phyloP scores from a whole-genome alignment of 64 coral and sea anemone species.

The Orbicella faveolata region DNA sequence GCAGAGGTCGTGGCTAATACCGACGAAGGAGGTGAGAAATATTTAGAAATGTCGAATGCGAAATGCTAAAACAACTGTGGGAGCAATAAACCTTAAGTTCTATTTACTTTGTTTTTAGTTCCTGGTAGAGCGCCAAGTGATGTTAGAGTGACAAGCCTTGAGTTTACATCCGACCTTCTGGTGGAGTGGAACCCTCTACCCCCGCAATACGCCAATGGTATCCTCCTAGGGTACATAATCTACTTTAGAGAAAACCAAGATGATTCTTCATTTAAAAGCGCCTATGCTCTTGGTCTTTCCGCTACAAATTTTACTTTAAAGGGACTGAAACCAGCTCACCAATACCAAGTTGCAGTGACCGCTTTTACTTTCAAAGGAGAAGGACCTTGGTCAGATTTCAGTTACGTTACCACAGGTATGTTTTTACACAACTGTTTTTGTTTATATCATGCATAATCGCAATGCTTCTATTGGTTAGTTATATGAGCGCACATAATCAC shows the following conservation, averaged over 20 bases:
- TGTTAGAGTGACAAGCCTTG: background rate
- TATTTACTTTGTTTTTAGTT: background rate
- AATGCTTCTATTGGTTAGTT: no score
- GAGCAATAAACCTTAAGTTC: background rate
- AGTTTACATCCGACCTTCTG: background rate
- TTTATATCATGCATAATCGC: background rate
- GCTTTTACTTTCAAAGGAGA: slow-evolving; percentile 7
- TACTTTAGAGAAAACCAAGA: background rate
- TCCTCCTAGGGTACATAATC: background rate
- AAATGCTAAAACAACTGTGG: background rate
- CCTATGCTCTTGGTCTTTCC: no score
- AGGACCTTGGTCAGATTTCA: background rate
- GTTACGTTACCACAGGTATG: background rate
- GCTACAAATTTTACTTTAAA: background rate
- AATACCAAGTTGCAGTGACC: background rate
- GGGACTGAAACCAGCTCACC: background rate
- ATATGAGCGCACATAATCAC: no score
- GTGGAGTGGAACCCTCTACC: background rate
- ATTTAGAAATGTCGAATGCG: background rate
- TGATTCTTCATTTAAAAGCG: no score
- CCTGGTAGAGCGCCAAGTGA: background rate
- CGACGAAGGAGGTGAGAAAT: background rate
- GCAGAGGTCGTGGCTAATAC: background rate
- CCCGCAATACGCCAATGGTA: background rate
- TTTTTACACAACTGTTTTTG: background rate